Evolutionary conservation across 35 echinoderm and acorn worm genomes (phyloP), one percentile per base, ranked within the genome.

Genomic region (Diadema setosum): DNA sequence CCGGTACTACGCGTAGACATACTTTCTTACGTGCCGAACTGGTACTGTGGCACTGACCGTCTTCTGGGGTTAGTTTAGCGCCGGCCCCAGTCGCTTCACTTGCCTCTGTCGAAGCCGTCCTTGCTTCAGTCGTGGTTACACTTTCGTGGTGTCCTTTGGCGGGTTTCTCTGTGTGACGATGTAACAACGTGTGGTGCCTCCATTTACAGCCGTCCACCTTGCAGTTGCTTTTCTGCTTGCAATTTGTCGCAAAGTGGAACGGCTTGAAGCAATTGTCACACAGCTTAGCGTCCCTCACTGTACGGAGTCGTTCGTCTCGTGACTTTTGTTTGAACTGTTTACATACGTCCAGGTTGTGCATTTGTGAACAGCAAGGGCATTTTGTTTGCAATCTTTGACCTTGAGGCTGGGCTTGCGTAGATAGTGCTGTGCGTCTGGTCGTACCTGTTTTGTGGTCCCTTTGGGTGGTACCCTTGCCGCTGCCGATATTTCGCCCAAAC

Each of bases 201-300:
- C 25, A 86, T 41, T 44, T 45, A 42, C 90, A 92, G 7, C 74
- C 90, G n/a, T 39, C 18, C 3, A 46, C 15, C 30, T 70, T 37
- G 36, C 90, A 92, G 7, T 46, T 65, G 36, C 83, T 36, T 27
- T 14, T 7, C 11, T 27, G 46, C 8, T 41, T 42, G 48, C 90
- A 92, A 23, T 78, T 65, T 4, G 9, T 44, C 37, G 90, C 90
- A 14, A 92, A 58, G 35, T 92, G 90, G 14, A 44, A 70, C 34
- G 67, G 90, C 36, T 86, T 86, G 17, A 92, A 86, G 40, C 82
- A 92, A 42, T 92, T 92, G 35, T 86, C 83, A 80, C 90, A 86
- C 16, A 92, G 37, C 45, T 52, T 75, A 39, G 35, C 37, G 44
- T 86, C 2, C 1, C 90, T 42, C 18, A 80, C 83, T 4, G 86